Evolutionary conservation across 2,113 vertebrate genomes (phyloP), one percentile per base, ranked within the genome.

Genomic region (Oreotragus oreotragus): DNA sequence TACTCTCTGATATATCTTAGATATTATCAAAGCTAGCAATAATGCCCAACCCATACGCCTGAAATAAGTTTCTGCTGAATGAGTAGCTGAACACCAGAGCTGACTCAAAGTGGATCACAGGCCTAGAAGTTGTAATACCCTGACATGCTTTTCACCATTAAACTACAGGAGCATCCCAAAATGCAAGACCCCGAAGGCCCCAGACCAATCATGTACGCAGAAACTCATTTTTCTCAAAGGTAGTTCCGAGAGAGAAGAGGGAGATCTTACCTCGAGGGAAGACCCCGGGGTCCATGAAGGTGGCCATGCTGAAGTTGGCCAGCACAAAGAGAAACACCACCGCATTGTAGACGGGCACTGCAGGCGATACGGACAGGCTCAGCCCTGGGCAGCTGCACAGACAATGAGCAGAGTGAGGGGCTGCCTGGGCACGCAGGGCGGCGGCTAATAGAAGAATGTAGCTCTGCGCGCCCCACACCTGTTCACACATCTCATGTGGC

Each of bases 261-360:
- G 25, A 64, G 25, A 77, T 95, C 98, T 98, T 98, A 99, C 99
- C 99, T 99, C 99, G 99, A 0, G 99, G 99, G 97, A 99, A 99
- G 98, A 99, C 99, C 94, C 99, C 99, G 0, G 99, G 99, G 98
- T 99, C 99, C 99, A 99, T 99, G 98, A 99, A 99, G 47, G 99
- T 99, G 97, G 99, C 99, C 99, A 99, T 99, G 97, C 99, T 99
- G 99, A 99, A 99, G 99, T 99, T 99, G 98, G 99, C 99, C 98
- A 99, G 98, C 80, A 99, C 99, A 66, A 99, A 99, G 97, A 99
- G 99, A 98, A 99, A 99, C 98, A 99, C 99, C 66, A 99, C 97
- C 0, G 98, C 99, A 98, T 99, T 99, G 99, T 99, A 99, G 98
- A 99, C 97, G 2, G 99, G 99, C 98, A 99, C 99, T 97, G 98